Base-by-base conservation (phyloP, 2,888 invertebrate species). In the Drosophila atripex region DNA sequence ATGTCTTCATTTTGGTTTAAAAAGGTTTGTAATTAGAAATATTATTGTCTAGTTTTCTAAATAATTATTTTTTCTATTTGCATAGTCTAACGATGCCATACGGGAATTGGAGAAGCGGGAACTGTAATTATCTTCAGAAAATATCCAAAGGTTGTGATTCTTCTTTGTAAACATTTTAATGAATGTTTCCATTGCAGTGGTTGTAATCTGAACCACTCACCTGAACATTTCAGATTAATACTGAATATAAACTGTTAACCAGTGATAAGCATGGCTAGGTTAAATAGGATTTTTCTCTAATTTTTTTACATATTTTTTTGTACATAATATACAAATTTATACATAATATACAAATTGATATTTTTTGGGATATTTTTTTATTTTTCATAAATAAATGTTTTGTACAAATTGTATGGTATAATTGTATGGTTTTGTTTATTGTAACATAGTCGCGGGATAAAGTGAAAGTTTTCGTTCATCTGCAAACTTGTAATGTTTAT, bases 1-100 rank as follows among this genome's bases (percentile, higher is more conserved):
- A 94, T 94, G 41, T 93, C 95, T 70, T 94, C 95, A 0, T 94
- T 93, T 87, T 97, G 97, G 97, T 97, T 97, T 93, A 95, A 95
- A 71, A 93, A 95, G 73, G 97, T 97, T 5, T 6, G 21, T 11
- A 3, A 5, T 9, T n/a, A 6, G 6, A 14, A 21, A n/a, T 16
- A 2, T 9, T 35, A 3, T 7, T 30, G 21, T 8, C 32, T 18
- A 4, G 25, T 2, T 14, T 21, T 21, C 21, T 21, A 4, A 23
- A 4, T 5, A 12, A 28, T 3, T 32, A 9, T 7, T 18, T 52
- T 7, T n/a, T 9, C 25, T 39, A 9, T 43, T 38, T 58, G 2
- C 23, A 30, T 7, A 69, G 68, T 58, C 59, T 14, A 41, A 39
- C 12, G 52, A 52, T 23, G 68, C 68, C 11, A 25, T 49, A 4